phyloP scores from a whole-genome alignment of 2,113 vertebrate genomes.

The Crypturellus undulatus region DNA sequence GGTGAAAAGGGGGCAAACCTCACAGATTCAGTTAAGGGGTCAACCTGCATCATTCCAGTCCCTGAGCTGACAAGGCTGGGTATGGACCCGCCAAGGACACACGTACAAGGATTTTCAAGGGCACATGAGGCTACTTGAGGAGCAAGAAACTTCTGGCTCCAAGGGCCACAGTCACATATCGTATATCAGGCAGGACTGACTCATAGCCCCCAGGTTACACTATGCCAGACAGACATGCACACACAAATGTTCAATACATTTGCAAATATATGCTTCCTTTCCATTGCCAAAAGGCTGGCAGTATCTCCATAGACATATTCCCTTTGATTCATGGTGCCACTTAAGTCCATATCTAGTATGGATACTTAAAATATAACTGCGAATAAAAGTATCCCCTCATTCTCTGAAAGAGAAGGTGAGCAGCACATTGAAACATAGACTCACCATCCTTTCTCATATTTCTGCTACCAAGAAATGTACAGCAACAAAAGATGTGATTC shows the following conservation, averaged over 20 bases:
- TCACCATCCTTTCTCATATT: background rate
- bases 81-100: background rate
- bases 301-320: background rate
- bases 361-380: background rate
- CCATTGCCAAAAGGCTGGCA: background rate
- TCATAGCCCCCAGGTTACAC: background rate
- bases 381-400: conserved; percentile 12
- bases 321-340: background rate
- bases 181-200: background rate
- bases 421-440: conserved; percentile 14
- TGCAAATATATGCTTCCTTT: background rate
- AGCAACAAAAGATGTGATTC: conserved; percentile 62
- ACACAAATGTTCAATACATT: background rate
- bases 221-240: background rate
- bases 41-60: background rate
- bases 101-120: background rate
- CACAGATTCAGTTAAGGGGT: background rate
- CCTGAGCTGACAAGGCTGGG: background rate
- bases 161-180: background rate
- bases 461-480: conserved; percentile 4
- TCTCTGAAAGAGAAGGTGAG: conserved; percentile 6
- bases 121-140: background rate
- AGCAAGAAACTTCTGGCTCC: background rate
- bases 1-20: background rate
- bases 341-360: background rate